Evolutionary conservation across 1,140 invertebrate species (phyloP).

Genomic region (Papilio xuthus): DNA sequence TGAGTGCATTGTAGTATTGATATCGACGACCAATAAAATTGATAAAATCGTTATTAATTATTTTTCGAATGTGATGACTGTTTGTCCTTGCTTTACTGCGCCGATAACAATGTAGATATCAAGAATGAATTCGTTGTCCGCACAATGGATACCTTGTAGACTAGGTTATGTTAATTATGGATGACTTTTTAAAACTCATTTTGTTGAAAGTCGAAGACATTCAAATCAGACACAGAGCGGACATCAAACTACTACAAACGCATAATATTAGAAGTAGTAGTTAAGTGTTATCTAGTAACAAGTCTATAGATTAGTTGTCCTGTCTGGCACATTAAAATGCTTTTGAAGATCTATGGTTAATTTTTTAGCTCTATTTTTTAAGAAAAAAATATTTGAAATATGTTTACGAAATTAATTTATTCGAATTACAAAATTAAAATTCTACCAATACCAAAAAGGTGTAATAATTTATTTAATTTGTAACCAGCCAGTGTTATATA

Average conservation of each 20-base stretch:
- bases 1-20: neutral
- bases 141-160: neutral
- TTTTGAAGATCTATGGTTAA: too few species aligned
- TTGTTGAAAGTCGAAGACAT: neutral
- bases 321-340: too few species aligned
- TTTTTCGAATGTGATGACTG: slow-evolving; percentile 20
- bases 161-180: neutral
- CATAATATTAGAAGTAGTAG: too few species aligned
- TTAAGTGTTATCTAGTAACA: too few species aligned
- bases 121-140: neutral
- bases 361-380: neutral
- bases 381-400: neutral
- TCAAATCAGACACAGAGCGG: too few species aligned
- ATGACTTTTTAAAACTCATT: neutral
- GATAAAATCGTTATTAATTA: slow-evolving; percentile 24
- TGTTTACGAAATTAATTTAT: neutral
- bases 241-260: too few species aligned
- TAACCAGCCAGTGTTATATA: neutral
- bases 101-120: slow-evolving; percentile 19
- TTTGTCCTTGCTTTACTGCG: slow-evolving; percentile 11
- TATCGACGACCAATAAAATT: neutral
- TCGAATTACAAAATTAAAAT: neutral
- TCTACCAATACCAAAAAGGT: neutral
- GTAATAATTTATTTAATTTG: neutral
- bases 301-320: too few species aligned